These are phyloP conservation scores for Euclidia mi DNA, from an alignment of 2,888 invertebrate genomes.

Conservation along the genomic window DNA sequence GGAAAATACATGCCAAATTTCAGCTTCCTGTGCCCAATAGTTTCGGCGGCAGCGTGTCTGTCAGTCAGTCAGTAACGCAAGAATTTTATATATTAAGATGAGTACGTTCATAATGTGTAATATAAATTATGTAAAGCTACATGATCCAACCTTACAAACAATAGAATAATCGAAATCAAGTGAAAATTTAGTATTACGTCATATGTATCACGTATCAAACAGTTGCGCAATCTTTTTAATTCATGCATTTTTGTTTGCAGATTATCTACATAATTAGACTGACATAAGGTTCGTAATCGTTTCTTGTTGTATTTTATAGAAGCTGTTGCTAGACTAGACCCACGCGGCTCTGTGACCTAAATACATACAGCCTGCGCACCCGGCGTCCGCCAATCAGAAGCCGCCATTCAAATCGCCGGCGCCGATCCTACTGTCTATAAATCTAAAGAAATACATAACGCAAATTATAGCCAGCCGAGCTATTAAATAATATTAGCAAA, in stretches of 20 bases:
- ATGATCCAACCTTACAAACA: no score
- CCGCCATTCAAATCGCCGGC: constrained; percentile 84
- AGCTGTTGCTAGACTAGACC: constrained; percentile 80
- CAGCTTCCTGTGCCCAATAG: no score
- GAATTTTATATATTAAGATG: no score
- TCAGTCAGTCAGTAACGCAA: no score
- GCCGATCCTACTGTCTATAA: constrained; percentile 79
- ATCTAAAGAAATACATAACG: constrained; percentile 70
- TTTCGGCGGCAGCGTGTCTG: no score
- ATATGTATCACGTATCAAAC: no score
- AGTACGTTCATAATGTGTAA: no score
- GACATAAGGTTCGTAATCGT: constrained; percentile 44
- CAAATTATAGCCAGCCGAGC: constrained; percentile 73
- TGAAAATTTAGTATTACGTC: no score
- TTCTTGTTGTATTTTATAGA: constrained; percentile 61
- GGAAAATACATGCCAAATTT: no score
- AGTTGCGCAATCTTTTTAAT: no score
- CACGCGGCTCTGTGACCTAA: constrained; percentile 86
- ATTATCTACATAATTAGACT: constrained; percentile 48
- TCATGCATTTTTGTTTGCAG: constrained; percentile 26
- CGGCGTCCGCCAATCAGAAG: constrained; percentile 84
- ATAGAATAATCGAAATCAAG: no score
- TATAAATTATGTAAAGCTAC: no score
- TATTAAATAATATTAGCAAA: constrained; percentile 79
- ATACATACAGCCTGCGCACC: constrained; percentile 80